Base-by-base conservation (phyloP, 2,888 invertebrate genomes). In the Dione juno region DNA sequence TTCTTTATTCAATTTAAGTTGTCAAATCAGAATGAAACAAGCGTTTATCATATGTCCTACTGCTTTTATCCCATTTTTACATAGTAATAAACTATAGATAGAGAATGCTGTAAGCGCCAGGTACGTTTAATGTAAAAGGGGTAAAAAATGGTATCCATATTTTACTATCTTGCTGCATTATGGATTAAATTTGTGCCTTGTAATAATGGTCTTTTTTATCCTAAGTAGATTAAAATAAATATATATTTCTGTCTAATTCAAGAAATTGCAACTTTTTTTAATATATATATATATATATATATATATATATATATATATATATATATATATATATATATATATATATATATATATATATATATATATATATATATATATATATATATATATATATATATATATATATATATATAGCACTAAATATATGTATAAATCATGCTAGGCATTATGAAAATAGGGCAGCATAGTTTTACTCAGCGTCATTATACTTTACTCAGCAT, bases 91-190 rank as follows among this genome's bases (percentile, higher is more conserved):
- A 82, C 82, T 78, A 75, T 73, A 80, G 75, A 77, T 83, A 81
- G 78, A 81, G 84, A 83, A 80, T 78, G 78, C 74, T 77, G 79
- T 71, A 76, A 76, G 74, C 80, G 74, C 80, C 79, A 79, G 77
- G 82, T 81, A 75, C 81, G 80, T 84, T 87, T 83, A 83, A 85
- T 82, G 85, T 85, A 79, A 84, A 86, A 3, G 28, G 85, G 76
- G 83, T 82, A 85, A 88, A 88, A 84, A 86, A 81, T 83, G 80
- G 80, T 77, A 76, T 75, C 78, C 77, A 73, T 70, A 76, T 40
- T 52, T 58, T 59, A 41, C 50, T 72, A 64, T 67, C 69, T 71
- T 75, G 21, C n/a, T 21, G 41, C 8, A 41, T 19, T 13, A 43
- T 0, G 10, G 10, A 43, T 21, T 59, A 54, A 54, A 54, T 54